Base-by-base conservation (phyloP, 2,888 invertebrate genomes). In the Acrobasis repandana region DNA sequence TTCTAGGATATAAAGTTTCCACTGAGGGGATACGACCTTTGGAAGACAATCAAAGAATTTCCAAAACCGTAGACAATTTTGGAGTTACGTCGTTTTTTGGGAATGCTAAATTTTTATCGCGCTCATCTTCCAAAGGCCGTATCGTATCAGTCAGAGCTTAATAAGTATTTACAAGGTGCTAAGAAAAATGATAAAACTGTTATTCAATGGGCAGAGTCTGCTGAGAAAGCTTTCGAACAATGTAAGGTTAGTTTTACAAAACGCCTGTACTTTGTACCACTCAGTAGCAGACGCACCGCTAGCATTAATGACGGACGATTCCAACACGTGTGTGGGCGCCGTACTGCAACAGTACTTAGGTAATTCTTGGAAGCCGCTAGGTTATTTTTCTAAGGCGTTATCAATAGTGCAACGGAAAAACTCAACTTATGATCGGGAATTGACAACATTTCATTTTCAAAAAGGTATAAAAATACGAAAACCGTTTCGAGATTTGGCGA, bases 71-170 rank as follows among this genome's bases (percentile, higher is more conserved):
- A 51, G 9, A 51, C 28, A 10, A 28, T 51, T 14, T 8, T 28
- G 5, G 8, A 51, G 28, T 14, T 51, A 14, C 11, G 51, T 14
- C 28, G 51, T 8, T 47, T 47, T n/a, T 16, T 47, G 8, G 47
- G 47, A 11, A 47, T 47, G 47, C n/a, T 47, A 47, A 47, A 47
- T 47, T 47, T 47, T 47, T 47, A 47, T 47, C 11, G 47, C 6
- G 47, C 47, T n/a, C 47, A 47, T 47, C 8, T 47, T 10, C 47
- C 47, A 8, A 11, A 47, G 4, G 11, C n/a, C 8, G 47, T 8
- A 6, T 6, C 6, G 8, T n/a, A 47, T 16, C 28, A 51, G n/a
- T 51, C 28, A 14, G 33, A 20, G n/a, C 28, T 51, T 28, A 28
- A 51, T 33, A 51, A n/a, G n/a, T 51, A 33, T 51, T 51, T 51